Evolutionary conservation across 2,888 invertebrate genomes (phyloP), one percentile per base, ranked within the genome.

Genomic region (Tachystola acroxantha): DNA sequence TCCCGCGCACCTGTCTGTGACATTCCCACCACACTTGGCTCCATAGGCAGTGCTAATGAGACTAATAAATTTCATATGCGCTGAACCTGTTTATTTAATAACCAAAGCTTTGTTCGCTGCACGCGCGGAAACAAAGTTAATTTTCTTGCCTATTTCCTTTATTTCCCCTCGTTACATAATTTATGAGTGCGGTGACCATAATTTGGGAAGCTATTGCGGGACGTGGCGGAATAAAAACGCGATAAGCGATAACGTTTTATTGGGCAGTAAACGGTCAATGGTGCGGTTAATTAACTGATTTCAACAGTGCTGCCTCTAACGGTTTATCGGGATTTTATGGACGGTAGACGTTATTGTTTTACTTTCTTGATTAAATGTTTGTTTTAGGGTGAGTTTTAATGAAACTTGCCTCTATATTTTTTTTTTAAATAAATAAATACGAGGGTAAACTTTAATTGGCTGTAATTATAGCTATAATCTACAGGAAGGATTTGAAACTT

Each of bases 51-150:
- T 48, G 40, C 42, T 55, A 61, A 67, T 59, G 56, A 59, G 53
- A 53, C 60, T 53, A 60, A 59, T 57, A 62, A 41, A 53, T 54
- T 60, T 64, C 51, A 56, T 62, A 62, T 62, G 65, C 54, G 49
- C 48, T 48, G 47, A 53, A 55, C 49, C 39, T 55, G 60, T 61
- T 57, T 65, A 65, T 65, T 63, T 57, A 68, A 66, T 67, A 66
- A 65, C 58, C 58, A 43, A 48, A 47, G 48, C 54, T 61, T 60
- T 61, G 60, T 60, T 55, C 51, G 47, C 40, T 45, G 42, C 39
- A 50, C 44, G 45, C 37, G 43, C 43, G 50, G 42, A 44, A 61
- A 66, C 60, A 66, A 68, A 67, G 70, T 64, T 68, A 63, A 71
- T 65, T 68, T 53, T 51, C 56, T 57, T 52, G 46, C 46, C 34